Evolutionary conservation across 2,797 vertebrate genomes (phyloP).

Genomic region (Pangasius macronema): DNA sequence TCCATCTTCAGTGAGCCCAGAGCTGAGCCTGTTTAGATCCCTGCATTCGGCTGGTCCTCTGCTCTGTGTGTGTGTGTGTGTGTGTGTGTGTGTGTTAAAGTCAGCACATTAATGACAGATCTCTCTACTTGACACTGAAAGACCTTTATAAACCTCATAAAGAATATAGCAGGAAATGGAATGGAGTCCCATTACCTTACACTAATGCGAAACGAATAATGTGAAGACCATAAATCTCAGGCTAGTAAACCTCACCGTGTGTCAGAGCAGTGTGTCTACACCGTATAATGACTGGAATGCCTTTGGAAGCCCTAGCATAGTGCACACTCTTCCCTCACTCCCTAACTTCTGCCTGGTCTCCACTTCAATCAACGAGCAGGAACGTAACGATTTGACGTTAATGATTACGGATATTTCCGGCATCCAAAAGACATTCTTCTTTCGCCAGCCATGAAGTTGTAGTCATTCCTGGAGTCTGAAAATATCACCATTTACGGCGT

Average conservation of each 20-base stretch:
- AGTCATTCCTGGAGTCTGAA: slow-evolving; percentile 28
- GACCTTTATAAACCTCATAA: slow-evolving; percentile 43
- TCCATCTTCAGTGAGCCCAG: slow-evolving; percentile 38
- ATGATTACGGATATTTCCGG: neutral
- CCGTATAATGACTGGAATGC: neutral
- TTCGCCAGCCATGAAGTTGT: neutral
- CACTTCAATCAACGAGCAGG: neutral
- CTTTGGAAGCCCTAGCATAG: neutral
- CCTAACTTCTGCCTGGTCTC: neutral
- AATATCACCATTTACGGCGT: slow-evolving; percentile 33
- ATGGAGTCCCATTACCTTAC: slow-evolving; percentile 29
- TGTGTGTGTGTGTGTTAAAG: slow-evolving; percentile 17
- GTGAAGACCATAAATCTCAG: slow-evolving; percentile 21
- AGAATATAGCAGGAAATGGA: slow-evolving; percentile 31
- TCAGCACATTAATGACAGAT: slow-evolving; percentile 33
- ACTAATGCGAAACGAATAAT: slow-evolving; percentile 16
- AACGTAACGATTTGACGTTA: neutral
- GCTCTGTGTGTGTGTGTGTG: neutral
- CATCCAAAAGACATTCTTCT: slow-evolving; percentile 5
- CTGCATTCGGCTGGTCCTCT: neutral
- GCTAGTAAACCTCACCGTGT: slow-evolving; percentile 18
- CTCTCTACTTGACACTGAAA: slow-evolving; percentile 42
- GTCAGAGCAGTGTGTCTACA: neutral
- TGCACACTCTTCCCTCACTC: neutral
- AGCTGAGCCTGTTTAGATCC: slow-evolving; percentile 15